Conservation (phyloP, 2,888 invertebrate genomes). For the Drosophila prostipennis region DNA sequence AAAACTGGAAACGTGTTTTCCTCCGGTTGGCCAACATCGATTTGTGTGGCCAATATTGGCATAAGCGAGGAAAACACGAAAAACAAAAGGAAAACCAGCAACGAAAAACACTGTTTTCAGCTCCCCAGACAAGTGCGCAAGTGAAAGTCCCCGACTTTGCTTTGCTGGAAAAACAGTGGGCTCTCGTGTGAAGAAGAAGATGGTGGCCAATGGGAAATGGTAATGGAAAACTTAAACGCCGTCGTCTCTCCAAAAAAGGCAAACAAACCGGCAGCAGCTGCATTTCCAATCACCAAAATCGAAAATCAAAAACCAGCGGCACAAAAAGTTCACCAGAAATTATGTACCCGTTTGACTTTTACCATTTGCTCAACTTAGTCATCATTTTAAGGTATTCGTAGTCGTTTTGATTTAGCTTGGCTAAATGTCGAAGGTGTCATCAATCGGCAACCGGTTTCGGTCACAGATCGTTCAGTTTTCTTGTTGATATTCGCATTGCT, state of each 20-base stretch:
- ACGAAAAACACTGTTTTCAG: conserved; percentile 34
- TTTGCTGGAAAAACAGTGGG: conserved; percentile 41
- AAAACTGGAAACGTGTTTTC: conserved; percentile 52
- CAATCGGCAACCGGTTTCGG: conserved; percentile 64
- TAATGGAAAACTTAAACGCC: conserved; percentile 73
- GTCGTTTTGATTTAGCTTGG: conserved; percentile 64
- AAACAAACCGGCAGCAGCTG: conserved; percentile 56
- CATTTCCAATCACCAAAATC: conserved; percentile 35
- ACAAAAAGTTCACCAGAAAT: conserved; percentile 57
- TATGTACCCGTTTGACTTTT: conserved; percentile 69
- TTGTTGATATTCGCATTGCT: conserved; percentile 59
- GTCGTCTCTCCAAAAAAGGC: conserved; percentile 62
- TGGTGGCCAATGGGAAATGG: conserved; percentile 66
- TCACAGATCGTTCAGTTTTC: conserved; percentile 39
- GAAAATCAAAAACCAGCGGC: conserved; percentile 24
- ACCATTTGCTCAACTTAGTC: conserved; percentile 63
- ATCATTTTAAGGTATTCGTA: conserved; percentile 59
- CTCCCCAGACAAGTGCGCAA: conserved; percentile 63
- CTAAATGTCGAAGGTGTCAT: conserved; percentile 79
- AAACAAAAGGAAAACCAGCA: conserved; percentile 33
- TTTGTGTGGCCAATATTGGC: conserved; percentile 54
- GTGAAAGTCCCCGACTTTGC: conserved; percentile 68
- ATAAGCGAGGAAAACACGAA: conserved; percentile 10
- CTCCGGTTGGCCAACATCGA: conserved; percentile 21
- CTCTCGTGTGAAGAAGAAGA: conserved; percentile 50